Evolutionary conservation across 2,888 invertebrate species (phyloP).

Genomic region (Drosophila paranaensis): DNA sequence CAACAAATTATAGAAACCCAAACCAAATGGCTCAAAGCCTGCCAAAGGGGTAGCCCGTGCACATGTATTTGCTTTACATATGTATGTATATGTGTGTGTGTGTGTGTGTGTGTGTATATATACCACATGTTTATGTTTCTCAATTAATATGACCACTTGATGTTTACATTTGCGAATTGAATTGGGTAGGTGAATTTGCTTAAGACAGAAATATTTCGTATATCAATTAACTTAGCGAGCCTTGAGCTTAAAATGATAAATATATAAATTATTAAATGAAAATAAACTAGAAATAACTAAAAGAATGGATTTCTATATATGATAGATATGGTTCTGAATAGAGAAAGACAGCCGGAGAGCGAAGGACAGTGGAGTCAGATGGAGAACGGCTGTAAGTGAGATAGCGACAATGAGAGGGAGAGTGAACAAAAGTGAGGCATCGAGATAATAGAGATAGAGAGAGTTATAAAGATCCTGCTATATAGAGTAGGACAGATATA

Average conservation of each 20-base stretch:
- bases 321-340: no score
- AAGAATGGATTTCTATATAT: no score
- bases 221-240: not conserved
- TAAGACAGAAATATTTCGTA: not conserved
- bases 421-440: no score
- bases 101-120: not conserved
- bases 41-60: not conserved
- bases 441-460: no score
- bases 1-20: slow-evolving; percentile 50
- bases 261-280: not conserved
- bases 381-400: no score
- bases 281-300: not conserved
- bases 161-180: slow-evolving; percentile 33
- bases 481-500: no score
- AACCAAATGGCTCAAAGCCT: slow-evolving; percentile 11
- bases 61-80: slow-evolving; percentile 5
- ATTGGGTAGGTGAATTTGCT: not conserved
- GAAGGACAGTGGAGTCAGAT: no score
- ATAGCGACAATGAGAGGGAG: no score
- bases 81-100: not conserved
- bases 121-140: slow-evolving; percentile 19
- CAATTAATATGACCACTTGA: slow-evolving; percentile 31
- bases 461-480: no score
- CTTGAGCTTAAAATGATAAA: not conserved
- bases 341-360: no score